Percentiles rank a stretch among this genome's conserved stretches.
phyloP scores from a whole-genome alignment of 2,113 vertebrate species.

The Accipiter cooperii region DNA sequence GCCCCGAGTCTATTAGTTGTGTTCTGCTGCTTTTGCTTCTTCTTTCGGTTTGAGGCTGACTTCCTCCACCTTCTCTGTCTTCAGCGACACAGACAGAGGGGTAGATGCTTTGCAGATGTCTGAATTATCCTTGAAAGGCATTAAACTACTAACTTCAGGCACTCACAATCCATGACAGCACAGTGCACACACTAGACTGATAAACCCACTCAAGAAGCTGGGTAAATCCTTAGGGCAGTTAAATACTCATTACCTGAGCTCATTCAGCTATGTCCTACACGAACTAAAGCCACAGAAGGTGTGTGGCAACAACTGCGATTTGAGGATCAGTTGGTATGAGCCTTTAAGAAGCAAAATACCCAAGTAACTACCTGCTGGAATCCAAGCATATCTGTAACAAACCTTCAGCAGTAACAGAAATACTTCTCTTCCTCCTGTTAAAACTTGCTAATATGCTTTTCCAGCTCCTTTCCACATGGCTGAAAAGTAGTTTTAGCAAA shows the following conservation, averaged over 20 bases:
- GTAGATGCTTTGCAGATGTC: not conserved
- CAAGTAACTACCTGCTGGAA: not conserved
- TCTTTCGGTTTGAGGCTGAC: not conserved
- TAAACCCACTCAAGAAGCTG: not conserved
- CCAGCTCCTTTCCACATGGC: not conserved
- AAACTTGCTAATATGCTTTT: not conserved
- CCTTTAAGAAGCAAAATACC: not conserved
- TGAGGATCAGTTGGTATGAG: not conserved
- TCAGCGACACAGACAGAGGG: not conserved
- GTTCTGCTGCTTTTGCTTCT: not conserved
- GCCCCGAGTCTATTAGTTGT: too few species aligned
- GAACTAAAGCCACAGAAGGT: not conserved
- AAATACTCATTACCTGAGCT: not conserved
- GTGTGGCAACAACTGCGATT: not conserved
- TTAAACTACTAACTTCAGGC: not conserved
- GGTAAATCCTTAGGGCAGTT: not conserved
- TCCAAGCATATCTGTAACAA: not conserved
- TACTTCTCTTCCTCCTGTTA: not conserved
- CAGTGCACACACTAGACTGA: not conserved
- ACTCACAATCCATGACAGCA: not conserved
- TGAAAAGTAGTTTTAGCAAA: not conserved
- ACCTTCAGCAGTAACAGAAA: not conserved
- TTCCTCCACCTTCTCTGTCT: not conserved
- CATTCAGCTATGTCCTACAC: not conserved
- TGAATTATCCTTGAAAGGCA: not conserved